Evolutionary conservation across 2,888 invertebrate genomes (phyloP).

Genomic region (Oxycera nigricornis): DNA sequence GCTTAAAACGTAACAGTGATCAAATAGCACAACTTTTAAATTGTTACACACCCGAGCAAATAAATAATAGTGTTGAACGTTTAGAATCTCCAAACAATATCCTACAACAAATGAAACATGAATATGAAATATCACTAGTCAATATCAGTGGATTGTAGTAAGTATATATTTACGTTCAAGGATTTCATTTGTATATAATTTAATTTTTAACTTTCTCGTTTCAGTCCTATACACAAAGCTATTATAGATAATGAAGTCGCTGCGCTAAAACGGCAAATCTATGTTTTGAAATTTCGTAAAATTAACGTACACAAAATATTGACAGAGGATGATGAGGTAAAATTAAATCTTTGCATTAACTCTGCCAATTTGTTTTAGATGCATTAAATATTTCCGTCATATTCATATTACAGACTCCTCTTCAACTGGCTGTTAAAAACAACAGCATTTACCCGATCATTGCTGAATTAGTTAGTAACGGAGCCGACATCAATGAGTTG

Average conservation of each 20-base stretch:
- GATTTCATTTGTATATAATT: not conserved
- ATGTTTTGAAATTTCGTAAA: conserved; percentile 44
- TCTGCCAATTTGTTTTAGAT: no score
- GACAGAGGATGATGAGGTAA: conserved; percentile 45
- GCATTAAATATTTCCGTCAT: not conserved
- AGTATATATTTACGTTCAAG: not conserved
- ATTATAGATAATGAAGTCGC: conserved; percentile 44
- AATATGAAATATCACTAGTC: not conserved
- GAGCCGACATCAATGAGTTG: conserved; percentile 50
- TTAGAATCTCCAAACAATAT: not conserved
- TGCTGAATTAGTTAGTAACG: conserved; percentile 50
- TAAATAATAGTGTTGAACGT: not conserved
- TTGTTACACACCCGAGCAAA: not conserved
- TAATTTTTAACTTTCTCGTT: not conserved
- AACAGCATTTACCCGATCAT: conserved; percentile 52
- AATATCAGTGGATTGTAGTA: conserved; percentile 6
- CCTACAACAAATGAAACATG: conserved; percentile 29
- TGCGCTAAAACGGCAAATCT: conserved; percentile 45
- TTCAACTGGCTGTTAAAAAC: conserved; percentile 52
- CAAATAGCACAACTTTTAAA: not conserved
- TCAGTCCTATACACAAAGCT: conserved; percentile 48
- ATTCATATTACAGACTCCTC: conserved; percentile 37
- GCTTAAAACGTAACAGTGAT: not conserved
- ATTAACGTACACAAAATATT: conserved; percentile 35
- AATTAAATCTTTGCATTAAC: no score